These are phyloP conservation scores for Nephrotoma flavescens DNA, from an alignment of 2,888 invertebrate species.

Conservation along the genomic window DNA sequence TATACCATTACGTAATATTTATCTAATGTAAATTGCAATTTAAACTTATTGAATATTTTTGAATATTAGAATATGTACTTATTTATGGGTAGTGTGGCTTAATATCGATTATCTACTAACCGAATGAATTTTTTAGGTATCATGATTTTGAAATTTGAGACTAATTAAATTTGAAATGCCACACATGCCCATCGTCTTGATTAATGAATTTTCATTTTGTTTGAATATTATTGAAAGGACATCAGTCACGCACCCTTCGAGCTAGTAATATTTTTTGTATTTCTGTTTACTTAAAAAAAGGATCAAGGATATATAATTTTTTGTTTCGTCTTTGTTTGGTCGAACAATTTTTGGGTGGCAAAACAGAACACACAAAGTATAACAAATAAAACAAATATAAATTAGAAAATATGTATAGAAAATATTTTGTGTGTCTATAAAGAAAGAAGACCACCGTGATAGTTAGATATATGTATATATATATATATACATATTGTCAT, in stretches of 20 bases:
- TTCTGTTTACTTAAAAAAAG: neutral
- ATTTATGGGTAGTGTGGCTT: neutral
- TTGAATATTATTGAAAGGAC: neutral
- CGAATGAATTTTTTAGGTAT: neutral
- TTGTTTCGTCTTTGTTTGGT: neutral
- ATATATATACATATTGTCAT: neutral
- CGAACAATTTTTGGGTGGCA: neutral
- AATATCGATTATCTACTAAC: neutral
- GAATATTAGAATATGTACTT: neutral
- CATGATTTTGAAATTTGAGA: neutral
- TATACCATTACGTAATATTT: neutral
- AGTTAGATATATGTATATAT: neutral
- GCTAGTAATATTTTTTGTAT: neutral
- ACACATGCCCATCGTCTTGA: neutral
- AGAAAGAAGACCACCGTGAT: neutral
- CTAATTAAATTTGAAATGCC: neutral
- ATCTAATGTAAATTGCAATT: neutral
- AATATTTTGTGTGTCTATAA: neutral
- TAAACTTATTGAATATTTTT: neutral
- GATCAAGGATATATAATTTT: neutral
- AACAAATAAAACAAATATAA: neutral
- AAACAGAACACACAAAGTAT: neutral
- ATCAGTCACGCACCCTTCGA: neutral
- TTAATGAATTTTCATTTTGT: neutral
- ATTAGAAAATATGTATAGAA: neutral